phyloP scores from a whole-genome alignment of 2,797 vertebrate genomes.

The Clarias platycephalus region DNA sequence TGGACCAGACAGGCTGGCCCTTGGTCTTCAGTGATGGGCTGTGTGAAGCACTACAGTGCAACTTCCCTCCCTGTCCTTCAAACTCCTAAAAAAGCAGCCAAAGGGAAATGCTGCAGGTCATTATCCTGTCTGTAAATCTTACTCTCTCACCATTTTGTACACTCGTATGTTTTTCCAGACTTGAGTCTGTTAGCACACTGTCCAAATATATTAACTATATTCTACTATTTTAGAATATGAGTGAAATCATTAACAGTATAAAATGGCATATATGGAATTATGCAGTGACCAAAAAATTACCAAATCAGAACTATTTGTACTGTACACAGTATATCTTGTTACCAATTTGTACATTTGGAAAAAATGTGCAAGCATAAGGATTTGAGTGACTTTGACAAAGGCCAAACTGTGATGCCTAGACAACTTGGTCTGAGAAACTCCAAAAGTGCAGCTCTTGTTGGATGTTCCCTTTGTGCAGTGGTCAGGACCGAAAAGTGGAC shows the following conservation, averaged over 20 bases:
- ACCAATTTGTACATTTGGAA: too few species aligned
- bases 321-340: too few species aligned
- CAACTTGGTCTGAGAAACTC: too few species aligned
- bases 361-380: too few species aligned
- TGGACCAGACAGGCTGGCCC: too few species aligned
- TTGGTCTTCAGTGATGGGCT: neutral
- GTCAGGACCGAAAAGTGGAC: too few species aligned
- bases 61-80: conserved; percentile 1
- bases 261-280: neutral
- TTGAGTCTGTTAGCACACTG: neutral
- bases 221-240: neutral
- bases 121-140: conserved; percentile 12
- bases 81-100: neutral
- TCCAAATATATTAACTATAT: neutral
- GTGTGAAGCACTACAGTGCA: neutral
- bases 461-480: too few species aligned
- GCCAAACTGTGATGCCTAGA: too few species aligned
- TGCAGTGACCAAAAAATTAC: neutral
- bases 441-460: too few species aligned
- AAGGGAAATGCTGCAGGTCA: conserved; percentile 22
- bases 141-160: neutral
- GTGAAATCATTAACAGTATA: neutral
- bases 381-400: too few species aligned
- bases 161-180: neutral
- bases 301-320: neutral